These are phyloP conservation scores for Orycteropus afer DNA, from an alignment of 2,113 vertebrate genomes.

Conservation along the genomic window DNA sequence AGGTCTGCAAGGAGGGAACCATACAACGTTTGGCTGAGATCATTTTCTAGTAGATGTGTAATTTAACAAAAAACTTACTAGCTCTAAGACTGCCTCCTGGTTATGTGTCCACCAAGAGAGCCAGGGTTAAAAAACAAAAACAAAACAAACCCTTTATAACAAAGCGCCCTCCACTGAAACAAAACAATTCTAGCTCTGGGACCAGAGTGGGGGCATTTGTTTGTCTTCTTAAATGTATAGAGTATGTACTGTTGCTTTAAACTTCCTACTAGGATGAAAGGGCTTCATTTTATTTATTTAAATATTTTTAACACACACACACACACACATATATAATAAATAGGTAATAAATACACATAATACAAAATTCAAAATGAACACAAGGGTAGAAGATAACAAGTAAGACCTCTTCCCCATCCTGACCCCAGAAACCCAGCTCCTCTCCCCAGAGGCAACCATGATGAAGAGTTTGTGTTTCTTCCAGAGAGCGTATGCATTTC, in stretches of 20 bases:
- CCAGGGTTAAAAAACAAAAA: constrained; percentile 10
- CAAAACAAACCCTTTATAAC: constrained; percentile 1
- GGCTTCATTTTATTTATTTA: neutral
- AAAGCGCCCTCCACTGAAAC: neutral
- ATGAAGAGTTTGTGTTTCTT: neutral
- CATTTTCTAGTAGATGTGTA: neutral
- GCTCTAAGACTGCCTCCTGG: neutral
- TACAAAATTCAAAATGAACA: constrained; percentile 25
- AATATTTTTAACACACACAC: neutral
- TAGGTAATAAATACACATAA: neutral
- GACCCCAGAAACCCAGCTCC: neutral
- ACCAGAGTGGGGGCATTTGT: neutral
- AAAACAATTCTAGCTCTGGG: neutral
- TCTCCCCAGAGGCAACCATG: neutral
- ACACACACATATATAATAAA: no score
- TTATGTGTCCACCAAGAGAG: neutral
- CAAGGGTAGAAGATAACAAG: neutral
- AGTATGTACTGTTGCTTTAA: neutral
- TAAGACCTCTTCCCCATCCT: neutral
- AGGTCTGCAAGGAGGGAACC: constrained; percentile 59
- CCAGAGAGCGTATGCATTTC: neutral
- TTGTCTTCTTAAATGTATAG: neutral
- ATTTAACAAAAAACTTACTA: neutral
- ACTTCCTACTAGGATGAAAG: neutral
- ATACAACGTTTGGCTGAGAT: neutral